Conservation (phyloP, 2,888 invertebrate genomes). For the Phortica magna region DNA sequence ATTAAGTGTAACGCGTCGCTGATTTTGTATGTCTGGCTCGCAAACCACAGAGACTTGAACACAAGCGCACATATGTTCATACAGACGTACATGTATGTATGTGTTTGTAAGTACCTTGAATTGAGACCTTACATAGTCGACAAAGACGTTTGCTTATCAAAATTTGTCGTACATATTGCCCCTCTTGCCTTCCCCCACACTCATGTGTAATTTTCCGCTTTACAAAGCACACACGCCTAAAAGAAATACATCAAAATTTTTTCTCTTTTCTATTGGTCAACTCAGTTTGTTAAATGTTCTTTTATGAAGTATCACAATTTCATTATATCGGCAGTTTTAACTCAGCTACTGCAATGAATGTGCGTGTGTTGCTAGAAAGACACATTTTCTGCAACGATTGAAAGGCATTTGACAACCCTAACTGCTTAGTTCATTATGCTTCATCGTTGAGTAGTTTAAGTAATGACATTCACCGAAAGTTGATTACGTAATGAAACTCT, state of each 20-base stretch:
- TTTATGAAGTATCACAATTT: too few species aligned
- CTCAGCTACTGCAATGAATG: too few species aligned
- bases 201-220: slow-evolving; percentile 32
- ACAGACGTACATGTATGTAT: not conserved
- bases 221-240: slow-evolving; percentile 18
- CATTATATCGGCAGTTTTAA: too few species aligned
- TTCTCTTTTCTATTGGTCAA: not conserved
- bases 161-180: not conserved
- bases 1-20: slow-evolving; percentile 2
- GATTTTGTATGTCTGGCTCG: not conserved
- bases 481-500: too few species aligned
- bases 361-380: too few species aligned
- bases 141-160: not conserved
- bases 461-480: too few species aligned
- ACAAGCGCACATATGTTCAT: too few species aligned
- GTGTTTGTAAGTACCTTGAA: not conserved
- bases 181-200: not conserved
- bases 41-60: not conserved
- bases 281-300: too few species aligned
- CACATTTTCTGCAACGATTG: too few species aligned
- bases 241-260: slow-evolving; percentile 20
- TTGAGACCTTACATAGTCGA: not conserved
- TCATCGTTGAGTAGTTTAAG: too few species aligned
- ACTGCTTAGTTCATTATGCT: too few species aligned
- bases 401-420: too few species aligned